Conservation (phyloP, 2,113 vertebrate species). For the Sceloporus tristichus region DNA sequence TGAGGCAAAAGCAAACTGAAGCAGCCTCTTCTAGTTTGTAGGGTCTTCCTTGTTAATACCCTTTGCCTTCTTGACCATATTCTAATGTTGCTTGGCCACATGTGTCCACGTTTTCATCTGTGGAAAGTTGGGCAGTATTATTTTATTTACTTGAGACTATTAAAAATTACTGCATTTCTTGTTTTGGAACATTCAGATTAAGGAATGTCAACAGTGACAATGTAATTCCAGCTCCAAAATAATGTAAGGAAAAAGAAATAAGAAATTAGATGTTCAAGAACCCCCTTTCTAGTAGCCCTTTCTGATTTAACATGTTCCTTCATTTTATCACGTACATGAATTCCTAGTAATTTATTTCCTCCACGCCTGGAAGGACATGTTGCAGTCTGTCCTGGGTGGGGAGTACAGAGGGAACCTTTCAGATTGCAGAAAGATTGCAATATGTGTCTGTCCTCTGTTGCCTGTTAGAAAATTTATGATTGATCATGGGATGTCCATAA, state of each 20-base stretch:
- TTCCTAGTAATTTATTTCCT: conserved; percentile 30
- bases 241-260: neutral
- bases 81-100: too few species aligned
- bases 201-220: neutral
- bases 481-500: neutral
- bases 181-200: neutral
- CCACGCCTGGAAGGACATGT: conserved; percentile 43
- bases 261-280: neutral
- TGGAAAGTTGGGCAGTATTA: too few species aligned
- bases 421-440: neutral
- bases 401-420: neutral
- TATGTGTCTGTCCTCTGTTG: neutral
- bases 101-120: too few species aligned
- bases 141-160: too few species aligned
- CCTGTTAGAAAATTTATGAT: neutral
- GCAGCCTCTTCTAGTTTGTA: too few species aligned
- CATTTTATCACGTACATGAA: conserved; percentile 62
- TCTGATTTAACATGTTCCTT: conserved; percentile 63
- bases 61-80: too few species aligned
- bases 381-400: conserved; percentile 23
- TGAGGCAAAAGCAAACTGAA: too few species aligned
- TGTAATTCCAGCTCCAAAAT: neutral
- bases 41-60: too few species aligned
- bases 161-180: neutral
- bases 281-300: conserved; percentile 58